Percentiles rank a stretch among this genome's conserved stretches.
These are phyloP conservation scores for Aphaenogaster ashmeadi DNA, from an alignment of 1,140 invertebrate species.

Conservation along the genomic window DNA sequence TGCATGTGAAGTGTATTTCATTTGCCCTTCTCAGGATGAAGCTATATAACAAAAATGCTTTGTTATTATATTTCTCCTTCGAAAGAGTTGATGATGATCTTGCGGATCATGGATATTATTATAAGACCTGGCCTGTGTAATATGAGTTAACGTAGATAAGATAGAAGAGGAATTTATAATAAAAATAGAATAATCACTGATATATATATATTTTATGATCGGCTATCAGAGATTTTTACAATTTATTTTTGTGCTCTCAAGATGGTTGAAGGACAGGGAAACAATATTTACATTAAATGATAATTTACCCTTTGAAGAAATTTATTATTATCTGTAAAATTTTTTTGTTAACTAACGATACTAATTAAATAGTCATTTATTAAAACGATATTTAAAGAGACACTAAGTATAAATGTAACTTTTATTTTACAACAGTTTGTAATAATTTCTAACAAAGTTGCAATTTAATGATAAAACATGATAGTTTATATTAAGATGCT, in stretches of 20 bases:
- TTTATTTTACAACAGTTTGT: slow-evolving; percentile 18
- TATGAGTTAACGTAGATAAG: slow-evolving; percentile 64
- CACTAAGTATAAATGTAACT: neutral
- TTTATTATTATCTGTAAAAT: neutral
- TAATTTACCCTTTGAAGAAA: neutral
- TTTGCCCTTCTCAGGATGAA: neutral
- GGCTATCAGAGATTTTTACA: neutral
- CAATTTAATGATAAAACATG: neutral
- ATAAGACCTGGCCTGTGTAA: slow-evolving; percentile 43
- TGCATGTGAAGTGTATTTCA: neutral
- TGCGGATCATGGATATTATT: neutral
- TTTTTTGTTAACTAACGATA: neutral
- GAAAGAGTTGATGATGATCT: neutral
- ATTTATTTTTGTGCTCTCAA: neutral
- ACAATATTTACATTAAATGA: slow-evolving; percentile 14
- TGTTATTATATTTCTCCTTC: no score
- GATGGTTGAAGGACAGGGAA: neutral
- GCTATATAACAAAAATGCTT: neutral
- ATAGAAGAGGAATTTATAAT: slow-evolving; percentile 62
- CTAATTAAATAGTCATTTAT: neutral
- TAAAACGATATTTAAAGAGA: neutral
- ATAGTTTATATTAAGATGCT: neutral
- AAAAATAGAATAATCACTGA: slow-evolving; percentile 42
- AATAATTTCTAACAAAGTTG: neutral
- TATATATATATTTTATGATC: neutral